A percentile compares a stretch with the other conserved stretches of the same genome.
Evolutionary conservation across 2,888 invertebrate genomes (phyloP).

Genomic region (Oscheius sp.): DNA sequence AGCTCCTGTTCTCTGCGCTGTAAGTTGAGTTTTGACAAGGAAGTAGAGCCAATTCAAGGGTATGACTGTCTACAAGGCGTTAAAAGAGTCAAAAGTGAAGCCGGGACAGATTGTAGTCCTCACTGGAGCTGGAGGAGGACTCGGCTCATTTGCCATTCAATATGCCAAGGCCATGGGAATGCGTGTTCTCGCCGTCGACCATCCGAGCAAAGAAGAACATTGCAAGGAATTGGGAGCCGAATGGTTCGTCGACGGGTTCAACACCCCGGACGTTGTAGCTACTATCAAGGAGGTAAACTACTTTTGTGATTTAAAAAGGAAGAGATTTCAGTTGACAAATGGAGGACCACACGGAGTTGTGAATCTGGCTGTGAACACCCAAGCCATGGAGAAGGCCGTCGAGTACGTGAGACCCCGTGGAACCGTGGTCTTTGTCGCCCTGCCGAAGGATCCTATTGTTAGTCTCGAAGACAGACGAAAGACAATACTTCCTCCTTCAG

Average conservation of each 20-base stretch:
- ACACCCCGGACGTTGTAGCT: slow-evolving; percentile 38
- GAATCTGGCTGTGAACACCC: slow-evolving; percentile 41
- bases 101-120: slow-evolving; percentile 58
- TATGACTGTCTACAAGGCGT: slow-evolving; percentile 58
- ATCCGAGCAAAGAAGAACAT: slow-evolving; percentile 44
- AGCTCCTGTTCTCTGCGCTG: slow-evolving; percentile 51
- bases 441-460: slow-evolving; percentile 41
- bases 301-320: background rate
- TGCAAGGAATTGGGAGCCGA: slow-evolving; percentile 52
- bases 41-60: slow-evolving; percentile 40
- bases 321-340: slow-evolving; percentile 35
- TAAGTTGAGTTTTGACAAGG: background rate
- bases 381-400: slow-evolving; percentile 42
- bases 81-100: slow-evolving; percentile 52
- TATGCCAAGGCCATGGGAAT: slow-evolving; percentile 62
- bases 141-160: slow-evolving; percentile 57
- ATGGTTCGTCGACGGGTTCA: slow-evolving; percentile 51
- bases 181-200: slow-evolving; percentile 56
- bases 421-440: slow-evolving; percentile 47
- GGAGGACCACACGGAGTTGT: slow-evolving; percentile 50
- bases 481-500: background rate
- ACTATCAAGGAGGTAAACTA: slow-evolving; percentile 39
- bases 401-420: slow-evolving; percentile 46
- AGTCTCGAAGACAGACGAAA: background rate
- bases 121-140: slow-evolving; percentile 61